phyloP scores from a whole-genome alignment of 2,888 invertebrate genomes.

The Pyrochroa serraticornis region DNA sequence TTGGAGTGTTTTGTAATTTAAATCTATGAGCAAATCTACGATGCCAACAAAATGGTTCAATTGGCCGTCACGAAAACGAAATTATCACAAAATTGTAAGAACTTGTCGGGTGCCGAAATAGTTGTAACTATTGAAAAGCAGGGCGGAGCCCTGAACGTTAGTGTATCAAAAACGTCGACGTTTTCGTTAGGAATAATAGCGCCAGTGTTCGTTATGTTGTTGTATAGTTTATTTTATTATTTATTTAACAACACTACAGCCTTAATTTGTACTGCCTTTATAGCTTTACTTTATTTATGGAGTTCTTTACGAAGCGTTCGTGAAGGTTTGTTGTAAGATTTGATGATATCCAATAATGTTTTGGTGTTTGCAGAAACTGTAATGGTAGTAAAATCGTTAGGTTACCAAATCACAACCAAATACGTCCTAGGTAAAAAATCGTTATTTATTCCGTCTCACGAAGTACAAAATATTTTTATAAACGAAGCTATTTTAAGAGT shows the following conservation, averaged over 20 bases:
- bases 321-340: slow-evolving; percentile 13
- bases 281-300: slow-evolving; percentile 5
- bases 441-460: slow-evolving; percentile 34
- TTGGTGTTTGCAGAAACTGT: slow-evolving; percentile 29
- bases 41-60: slow-evolving; percentile 16
- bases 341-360: background rate
- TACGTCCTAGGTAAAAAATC: slow-evolving; percentile 20
- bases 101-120: slow-evolving; percentile 7
- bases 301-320: background rate
- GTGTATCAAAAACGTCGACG: background rate
- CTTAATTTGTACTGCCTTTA: slow-evolving; percentile 7
- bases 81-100: slow-evolving; percentile 12
- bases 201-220: slow-evolving; percentile 1
- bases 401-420: slow-evolving; percentile 31
- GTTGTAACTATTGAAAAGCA: slow-evolving; percentile 9
- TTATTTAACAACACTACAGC: background rate
- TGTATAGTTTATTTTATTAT: slow-evolving; percentile 1
- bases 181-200: background rate
- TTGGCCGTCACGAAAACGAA: slow-evolving; percentile 3
- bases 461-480: slow-evolving; percentile 36
- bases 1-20: too few relatives aligned
- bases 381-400: slow-evolving; percentile 30
- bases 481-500: slow-evolving; percentile 36
- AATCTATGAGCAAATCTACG: background rate
- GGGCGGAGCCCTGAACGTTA: slow-evolving; percentile 2